Conservation (phyloP, 2,888 invertebrate species). For the Hirtodrosophila cameraria region DNA sequence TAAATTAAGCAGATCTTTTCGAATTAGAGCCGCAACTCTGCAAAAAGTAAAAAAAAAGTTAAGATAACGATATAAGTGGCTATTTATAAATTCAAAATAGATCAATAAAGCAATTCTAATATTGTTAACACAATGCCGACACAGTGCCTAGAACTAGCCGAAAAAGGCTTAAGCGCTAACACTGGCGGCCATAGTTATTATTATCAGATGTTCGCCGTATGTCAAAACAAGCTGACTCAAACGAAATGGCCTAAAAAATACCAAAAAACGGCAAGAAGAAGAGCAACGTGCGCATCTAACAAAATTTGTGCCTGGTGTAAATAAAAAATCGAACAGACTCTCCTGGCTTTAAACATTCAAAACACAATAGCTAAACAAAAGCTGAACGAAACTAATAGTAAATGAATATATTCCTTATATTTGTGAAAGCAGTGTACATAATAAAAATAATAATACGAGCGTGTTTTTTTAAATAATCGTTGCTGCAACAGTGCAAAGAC, state of each 20-base stretch:
- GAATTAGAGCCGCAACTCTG: no score
- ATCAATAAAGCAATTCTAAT: no score
- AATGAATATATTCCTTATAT: constrained; percentile 4
- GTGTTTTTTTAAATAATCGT: constrained; percentile 30
- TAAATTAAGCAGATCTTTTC: no score
- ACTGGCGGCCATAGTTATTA: constrained; percentile 5
- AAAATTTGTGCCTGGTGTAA: constrained; percentile 50
- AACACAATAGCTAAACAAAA: constrained; percentile 20
- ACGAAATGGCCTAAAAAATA: constrained; percentile 49
- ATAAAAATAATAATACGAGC: constrained; percentile 3
- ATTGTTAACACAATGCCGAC: no score
- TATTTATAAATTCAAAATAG: no score
- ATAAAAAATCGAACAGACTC: constrained; percentile 59
- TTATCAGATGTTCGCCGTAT: constrained; percentile 52
- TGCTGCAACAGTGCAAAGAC: constrained; percentile 39
- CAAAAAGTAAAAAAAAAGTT: no score
- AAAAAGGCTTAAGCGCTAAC: constrained; percentile 4
- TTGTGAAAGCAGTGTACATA: constrained; percentile 1
- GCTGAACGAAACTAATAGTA: not conserved
- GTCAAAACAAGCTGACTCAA: constrained; percentile 37
- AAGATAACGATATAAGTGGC: no score
- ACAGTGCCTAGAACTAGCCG: not conserved
- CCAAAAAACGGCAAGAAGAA: constrained; percentile 52
- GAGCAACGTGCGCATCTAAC: constrained; percentile 62
- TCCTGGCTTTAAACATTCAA: constrained; percentile 20